Conservation (phyloP, 2,888 invertebrate genomes). For the Hoplodrina ambigua region DNA sequence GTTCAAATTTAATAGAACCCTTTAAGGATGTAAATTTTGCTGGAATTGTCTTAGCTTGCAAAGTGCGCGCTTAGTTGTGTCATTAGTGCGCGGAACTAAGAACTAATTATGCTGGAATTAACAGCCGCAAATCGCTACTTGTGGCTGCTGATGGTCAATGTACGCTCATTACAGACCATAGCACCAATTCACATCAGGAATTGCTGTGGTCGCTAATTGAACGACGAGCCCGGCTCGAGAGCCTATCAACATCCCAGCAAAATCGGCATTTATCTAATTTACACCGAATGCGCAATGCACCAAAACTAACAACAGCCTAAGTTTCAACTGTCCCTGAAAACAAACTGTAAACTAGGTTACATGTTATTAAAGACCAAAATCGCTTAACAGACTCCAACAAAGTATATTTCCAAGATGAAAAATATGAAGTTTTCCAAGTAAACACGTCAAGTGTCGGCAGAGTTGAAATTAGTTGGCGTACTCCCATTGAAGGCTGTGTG, state of each 20-base stretch:
- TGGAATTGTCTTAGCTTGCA: conserved; percentile 38
- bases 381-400: conserved; percentile 45
- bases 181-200: conserved; percentile 17
- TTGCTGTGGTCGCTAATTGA: conserved; percentile 31
- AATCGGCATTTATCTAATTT: conserved; percentile 19
- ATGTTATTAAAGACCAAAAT: conserved; percentile 44
- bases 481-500: conserved; percentile 57
- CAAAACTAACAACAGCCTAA: conserved; percentile 26
- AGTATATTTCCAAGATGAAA: conserved; percentile 59
- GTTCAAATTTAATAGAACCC: conserved; percentile 74
- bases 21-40: conserved; percentile 58
- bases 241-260: conserved; percentile 1
- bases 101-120: conserved; percentile 36
- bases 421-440: conserved; percentile 67
- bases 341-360: conserved; percentile 36
- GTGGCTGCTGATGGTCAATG: conserved; percentile 9
- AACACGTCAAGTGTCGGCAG: conserved; percentile 63
- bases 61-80: conserved; percentile 33
- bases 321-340: conserved; percentile 19
- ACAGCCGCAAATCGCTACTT: conserved; percentile 25
- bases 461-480: conserved; percentile 67
- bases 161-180: background rate
- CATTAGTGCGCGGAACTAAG: conserved; percentile 22
- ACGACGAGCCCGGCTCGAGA: background rate
- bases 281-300: conserved; percentile 43